These are phyloP conservation scores for Margarornis squamiger DNA, from an alignment of 2,797 vertebrate genomes.

Conservation along the genomic window DNA sequence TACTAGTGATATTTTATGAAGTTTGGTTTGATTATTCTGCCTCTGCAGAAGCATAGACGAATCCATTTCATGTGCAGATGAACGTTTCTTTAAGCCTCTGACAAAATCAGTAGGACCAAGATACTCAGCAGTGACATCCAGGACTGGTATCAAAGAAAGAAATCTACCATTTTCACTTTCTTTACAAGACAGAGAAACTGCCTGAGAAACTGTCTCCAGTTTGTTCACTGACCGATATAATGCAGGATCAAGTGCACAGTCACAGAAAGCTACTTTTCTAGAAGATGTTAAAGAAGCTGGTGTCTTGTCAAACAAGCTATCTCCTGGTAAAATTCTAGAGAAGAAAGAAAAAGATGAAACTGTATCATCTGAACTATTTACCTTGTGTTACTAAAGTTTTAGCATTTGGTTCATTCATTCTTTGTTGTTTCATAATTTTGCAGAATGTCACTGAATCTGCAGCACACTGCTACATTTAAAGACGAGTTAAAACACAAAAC, in stretches of 20 bases:
- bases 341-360: not conserved
- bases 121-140: conserved; percentile 85
- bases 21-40: not conserved
- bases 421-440: not conserved
- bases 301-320: conserved; percentile 84
- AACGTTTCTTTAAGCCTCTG: conserved; percentile 55
- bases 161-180: conserved; percentile 66
- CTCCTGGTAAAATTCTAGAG: conserved; percentile 82
- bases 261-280: conserved; percentile 75
- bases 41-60: not conserved
- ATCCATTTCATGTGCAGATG: not conserved
- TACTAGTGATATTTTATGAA: not conserved
- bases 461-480: not conserved
- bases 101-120: conserved; percentile 66
- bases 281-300: conserved; percentile 53
- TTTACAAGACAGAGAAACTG: conserved; percentile 73
- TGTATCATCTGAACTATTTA: not conserved
- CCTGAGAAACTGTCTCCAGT: conserved; percentile 9
- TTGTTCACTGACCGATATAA: conserved; percentile 23
- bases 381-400: not conserved
- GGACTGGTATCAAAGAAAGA: conserved; percentile 80
- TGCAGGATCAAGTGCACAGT: conserved; percentile 63
- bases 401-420: not conserved
- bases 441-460: not conserved
- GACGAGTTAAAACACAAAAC: not conserved